Conservation (phyloP, 2,797 vertebrate species). For the Cynodonichthys magdalenae region DNA sequence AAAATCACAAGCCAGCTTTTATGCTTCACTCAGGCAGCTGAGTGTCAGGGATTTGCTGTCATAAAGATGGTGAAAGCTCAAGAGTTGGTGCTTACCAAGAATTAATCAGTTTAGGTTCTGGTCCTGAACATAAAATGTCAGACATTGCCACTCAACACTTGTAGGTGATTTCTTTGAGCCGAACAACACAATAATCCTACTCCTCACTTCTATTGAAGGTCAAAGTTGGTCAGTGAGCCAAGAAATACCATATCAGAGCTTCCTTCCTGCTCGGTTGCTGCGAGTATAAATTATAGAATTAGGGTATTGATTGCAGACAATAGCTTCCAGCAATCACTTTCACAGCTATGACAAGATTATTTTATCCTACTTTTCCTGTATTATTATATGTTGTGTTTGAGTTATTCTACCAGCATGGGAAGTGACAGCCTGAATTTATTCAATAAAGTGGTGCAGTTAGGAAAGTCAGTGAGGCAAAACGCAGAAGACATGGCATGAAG, state of each 20-base stretch:
- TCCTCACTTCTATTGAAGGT: conserved; percentile 94
- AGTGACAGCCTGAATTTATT: conserved; percentile 99
- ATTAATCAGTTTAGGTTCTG: conserved; percentile 92
- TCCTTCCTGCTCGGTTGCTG: conserved; percentile 93
- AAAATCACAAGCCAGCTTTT: conserved; percentile 73
- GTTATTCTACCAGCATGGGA: conserved; percentile 98
- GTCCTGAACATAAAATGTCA: conserved; percentile 86
- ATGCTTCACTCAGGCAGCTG: conserved; percentile 76
- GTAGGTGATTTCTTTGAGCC: conserved; percentile 93
- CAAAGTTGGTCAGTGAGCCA: conserved; percentile 99
- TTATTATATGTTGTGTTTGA: conserved; percentile 99
- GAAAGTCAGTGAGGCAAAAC: conserved; percentile 95
- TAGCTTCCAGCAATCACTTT: conserved; percentile 98
- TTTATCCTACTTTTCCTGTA: conserved; percentile 99
- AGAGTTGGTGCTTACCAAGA: conserved; percentile 83
- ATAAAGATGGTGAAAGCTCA: conserved; percentile 80
- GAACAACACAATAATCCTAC: conserved; percentile 92
- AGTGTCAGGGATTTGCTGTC: conserved; percentile 78
- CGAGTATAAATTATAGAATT: conserved; percentile 99
- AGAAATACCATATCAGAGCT: conserved; percentile 99
- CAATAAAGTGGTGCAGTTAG: conserved; percentile 98
- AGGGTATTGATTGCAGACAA: conserved; percentile 98
- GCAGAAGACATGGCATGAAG: conserved; percentile 77
- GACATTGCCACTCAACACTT: conserved; percentile 90
- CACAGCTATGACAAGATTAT: conserved; percentile 99